These are phyloP conservation scores for Trichopoda pennipes DNA, from an alignment of 2,888 invertebrate genomes.

Conservation along the genomic window DNA sequence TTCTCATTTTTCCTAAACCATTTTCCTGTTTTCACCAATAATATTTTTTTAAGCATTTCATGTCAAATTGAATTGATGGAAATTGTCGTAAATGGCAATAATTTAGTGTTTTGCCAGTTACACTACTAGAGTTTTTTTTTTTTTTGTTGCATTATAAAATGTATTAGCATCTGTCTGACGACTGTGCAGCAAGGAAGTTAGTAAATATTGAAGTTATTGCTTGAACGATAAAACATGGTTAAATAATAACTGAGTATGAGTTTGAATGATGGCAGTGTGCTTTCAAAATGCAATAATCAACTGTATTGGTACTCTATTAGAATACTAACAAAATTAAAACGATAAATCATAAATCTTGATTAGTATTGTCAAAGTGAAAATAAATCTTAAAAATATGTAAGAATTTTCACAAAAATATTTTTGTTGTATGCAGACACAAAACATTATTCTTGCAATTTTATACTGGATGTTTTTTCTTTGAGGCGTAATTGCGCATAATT, in stretches of 20 bases:
- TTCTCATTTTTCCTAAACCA: constrained; percentile 45
- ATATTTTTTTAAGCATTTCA: constrained; percentile 51
- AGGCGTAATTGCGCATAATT: no score
- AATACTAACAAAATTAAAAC: constrained; percentile 29
- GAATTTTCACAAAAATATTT: not conserved
- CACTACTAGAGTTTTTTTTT: not conserved
- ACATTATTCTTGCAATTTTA: not conserved
- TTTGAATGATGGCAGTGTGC: not conserved
- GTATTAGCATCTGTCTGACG: not conserved
- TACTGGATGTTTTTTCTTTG: no score
- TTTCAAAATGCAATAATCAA: constrained; percentile 23
- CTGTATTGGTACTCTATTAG: constrained; percentile 30
- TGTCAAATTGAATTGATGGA: constrained; percentile 68
- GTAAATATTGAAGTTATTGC: constrained; percentile 16
- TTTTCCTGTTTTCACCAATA: constrained; percentile 40
- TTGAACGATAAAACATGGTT: constrained; percentile 16
- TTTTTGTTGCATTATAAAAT: constrained; percentile 28
- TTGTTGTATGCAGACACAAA: not conserved
- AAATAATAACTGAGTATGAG: not conserved
- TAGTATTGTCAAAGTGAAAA: constrained; percentile 49
- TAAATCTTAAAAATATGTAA: constrained; percentile 36
- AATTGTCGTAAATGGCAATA: constrained; percentile 64
- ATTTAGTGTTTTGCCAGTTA: constrained; percentile 53
- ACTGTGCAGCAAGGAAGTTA: constrained; percentile 5
- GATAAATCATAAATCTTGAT: constrained; percentile 59